A percentile compares a stretch with the other conserved stretches of the same genome.
Evolutionary conservation across 2,888 invertebrate species (phyloP).

Genomic region (Eupeodes latifasciatus): DNA sequence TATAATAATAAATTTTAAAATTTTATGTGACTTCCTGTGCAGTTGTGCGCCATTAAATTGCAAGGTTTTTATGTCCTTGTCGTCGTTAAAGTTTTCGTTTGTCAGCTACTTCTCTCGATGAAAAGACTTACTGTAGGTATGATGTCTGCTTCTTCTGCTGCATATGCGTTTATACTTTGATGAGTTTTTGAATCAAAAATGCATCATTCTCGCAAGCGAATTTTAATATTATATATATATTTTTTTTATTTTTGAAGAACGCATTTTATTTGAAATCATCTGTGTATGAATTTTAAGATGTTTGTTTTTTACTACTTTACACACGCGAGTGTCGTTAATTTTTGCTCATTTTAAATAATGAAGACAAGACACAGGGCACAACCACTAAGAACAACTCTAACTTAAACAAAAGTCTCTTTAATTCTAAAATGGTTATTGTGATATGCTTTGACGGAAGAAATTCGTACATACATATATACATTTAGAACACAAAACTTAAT

Average conservation of each 20-base stretch:
- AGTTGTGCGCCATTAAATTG: constrained; percentile 46
- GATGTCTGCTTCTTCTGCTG: not conserved
- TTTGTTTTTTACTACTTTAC: constrained; percentile 11
- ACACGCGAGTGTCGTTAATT: constrained; percentile 17
- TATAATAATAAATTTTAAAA: constrained; percentile 42
- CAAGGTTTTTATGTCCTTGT: constrained; percentile 39
- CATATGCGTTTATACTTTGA: constrained; percentile 23
- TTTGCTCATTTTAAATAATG: constrained; percentile 8
- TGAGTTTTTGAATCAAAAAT: constrained; percentile 41
- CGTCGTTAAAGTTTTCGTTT: constrained; percentile 41
- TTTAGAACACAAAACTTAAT: not conserved
- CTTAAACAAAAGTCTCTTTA: not conserved
- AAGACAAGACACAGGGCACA: not conserved
- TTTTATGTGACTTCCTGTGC: constrained; percentile 43
- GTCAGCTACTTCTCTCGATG: constrained; percentile 27
- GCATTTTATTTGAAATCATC: constrained; percentile 41
- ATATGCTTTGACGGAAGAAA: not conserved
- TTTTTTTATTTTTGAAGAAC: not conserved
- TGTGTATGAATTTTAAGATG: constrained; percentile 26
- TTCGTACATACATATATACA: not conserved
- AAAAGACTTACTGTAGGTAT: not conserved
- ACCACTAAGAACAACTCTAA: not conserved
- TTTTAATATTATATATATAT: constrained; percentile 17
- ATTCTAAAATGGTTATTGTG: not conserved
- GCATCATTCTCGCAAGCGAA: constrained; percentile 19